Evolutionary conservation across 2,888 invertebrate species (phyloP), one percentile per base, ranked within the genome.

Genomic region (Trimorus sp.): DNA sequence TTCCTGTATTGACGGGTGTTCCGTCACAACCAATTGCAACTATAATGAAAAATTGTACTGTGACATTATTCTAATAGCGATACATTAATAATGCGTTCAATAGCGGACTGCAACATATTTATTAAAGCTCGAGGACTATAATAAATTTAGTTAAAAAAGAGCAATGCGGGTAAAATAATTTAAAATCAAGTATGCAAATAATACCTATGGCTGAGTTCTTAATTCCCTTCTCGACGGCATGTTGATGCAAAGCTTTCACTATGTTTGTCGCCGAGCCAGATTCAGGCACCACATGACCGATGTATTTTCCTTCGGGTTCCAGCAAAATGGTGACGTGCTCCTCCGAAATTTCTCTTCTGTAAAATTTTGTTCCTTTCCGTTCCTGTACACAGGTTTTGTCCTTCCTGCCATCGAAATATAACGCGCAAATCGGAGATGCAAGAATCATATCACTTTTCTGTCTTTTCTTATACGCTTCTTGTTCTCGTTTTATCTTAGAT

Each of bases 231-330:
- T 26, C 4, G 26, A 26, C 26, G 26, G 26, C 26, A 26, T 26
- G 26, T 26, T 26, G 26, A 26, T 26, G 26, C 26, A 26, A 26
- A 26, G 26, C 26, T 26, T 26, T 26, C 26, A 26, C 26, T 26
- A 26, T 26, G 26, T 26, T 26, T 26, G 26, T 36, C 4, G 37
- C 14, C n/a, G 48, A 14, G 14, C 63, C 63, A 37, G n/a, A 16
- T 15, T 63, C 49, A 9, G 42, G 37, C 8, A 9, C 37, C 36
- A 63, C 49, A 49, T 63, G 63, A 1, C n/a, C 37, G n/a, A 63
- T 49, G 49, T 63, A 63, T 63, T 63, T 63, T 37, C 49, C 49
- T 9, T 15, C 63, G 2, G 63, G 63, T 63, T 63, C 63, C 37
- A 49, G 37, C n/a, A 62, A 45, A 11, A 62, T 7, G 12, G 62